phyloP scores from a whole-genome alignment of 92 coral and sea anemone species.

The Chrysogorgia sp. region DNA sequence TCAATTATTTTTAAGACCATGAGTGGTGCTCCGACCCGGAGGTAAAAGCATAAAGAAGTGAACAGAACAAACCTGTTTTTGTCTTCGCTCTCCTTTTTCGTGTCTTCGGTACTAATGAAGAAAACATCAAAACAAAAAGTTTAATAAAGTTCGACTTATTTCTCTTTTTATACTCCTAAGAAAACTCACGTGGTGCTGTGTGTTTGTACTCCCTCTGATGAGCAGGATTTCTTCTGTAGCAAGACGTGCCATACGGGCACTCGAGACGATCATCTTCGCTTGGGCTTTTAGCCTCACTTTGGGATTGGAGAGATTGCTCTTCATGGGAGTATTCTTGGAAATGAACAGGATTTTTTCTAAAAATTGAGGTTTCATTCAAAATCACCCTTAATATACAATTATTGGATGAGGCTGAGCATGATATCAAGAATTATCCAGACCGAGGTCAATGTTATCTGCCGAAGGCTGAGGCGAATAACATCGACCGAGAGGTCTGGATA shows the following conservation, averaged over 20 bases:
- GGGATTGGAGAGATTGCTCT: constrained; percentile 22
- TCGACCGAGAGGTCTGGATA: no score
- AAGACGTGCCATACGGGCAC: constrained; percentile 82
- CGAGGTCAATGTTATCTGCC: no score
- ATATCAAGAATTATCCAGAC: no score
- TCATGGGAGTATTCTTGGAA: constrained; percentile 83
- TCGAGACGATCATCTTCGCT: constrained; percentile 54
- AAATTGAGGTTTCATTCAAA: not conserved
- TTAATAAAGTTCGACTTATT: not conserved
- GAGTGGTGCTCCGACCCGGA: no score
- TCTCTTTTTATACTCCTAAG: no score
- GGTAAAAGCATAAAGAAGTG: not conserved
- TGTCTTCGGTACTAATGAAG: constrained; percentile 18
- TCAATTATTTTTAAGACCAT: not conserved
- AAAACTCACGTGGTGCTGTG: no score
- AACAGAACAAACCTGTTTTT: constrained; percentile 12
- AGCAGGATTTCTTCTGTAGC: constrained; percentile 78
- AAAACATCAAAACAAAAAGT: not conserved
- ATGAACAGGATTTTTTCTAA: constrained; percentile 82
- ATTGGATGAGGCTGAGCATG: no score
- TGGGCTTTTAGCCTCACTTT: constrained; percentile 29
- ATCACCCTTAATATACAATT: not conserved
- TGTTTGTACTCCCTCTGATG: constrained; percentile 83
- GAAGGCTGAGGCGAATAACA: no score
- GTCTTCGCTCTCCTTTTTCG: constrained; percentile 27